Evolutionary conservation across 2,888 invertebrate genomes (phyloP).

Genomic region (Ophioninae sp.): DNA sequence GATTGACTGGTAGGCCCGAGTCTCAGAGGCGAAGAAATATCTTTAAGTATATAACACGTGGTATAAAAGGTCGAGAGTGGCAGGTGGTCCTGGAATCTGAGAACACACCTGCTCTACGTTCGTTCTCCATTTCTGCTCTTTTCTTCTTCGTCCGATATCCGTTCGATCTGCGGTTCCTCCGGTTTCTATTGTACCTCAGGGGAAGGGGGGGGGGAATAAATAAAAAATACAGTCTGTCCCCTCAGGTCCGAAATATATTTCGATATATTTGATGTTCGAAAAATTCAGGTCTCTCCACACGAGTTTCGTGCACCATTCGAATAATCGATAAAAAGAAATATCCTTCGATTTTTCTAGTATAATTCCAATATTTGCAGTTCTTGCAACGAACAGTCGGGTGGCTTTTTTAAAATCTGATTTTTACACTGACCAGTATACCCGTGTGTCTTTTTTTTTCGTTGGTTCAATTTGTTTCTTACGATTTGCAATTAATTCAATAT

Average conservation of each 20-base stretch:
- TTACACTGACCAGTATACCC: conserved; percentile 10
- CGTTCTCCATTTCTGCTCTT: conserved; percentile 49
- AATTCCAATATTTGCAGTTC: neutral
- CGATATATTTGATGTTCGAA: conserved; percentile 4
- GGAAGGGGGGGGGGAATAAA: too few relatives aligned
- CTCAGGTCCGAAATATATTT: conserved; percentile 31
- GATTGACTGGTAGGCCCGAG: conserved; percentile 28
- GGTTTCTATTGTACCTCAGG: neutral
- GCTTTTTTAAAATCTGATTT: neutral
- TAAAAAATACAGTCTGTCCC: conserved; percentile 3
- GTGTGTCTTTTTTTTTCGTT: neutral
- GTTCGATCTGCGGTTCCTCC: conserved; percentile 36
- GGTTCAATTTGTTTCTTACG: neutral
- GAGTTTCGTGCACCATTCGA: neutral
- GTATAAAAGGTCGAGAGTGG: conserved; percentile 26
- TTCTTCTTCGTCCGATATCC: conserved; percentile 53
- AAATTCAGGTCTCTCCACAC: conserved; percentile 1
- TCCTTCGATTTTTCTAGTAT: neutral
- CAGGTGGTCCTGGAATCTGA: conserved; percentile 61
- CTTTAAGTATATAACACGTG: conserved; percentile 15
- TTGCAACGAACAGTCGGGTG: neutral
- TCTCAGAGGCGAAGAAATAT: conserved; percentile 30
- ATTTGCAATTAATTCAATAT: neutral
- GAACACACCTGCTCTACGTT: conserved; percentile 61
- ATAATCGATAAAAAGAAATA: conserved; percentile 9